Base-by-base conservation (phyloP, 2,113 vertebrate genomes). In the Lagopus leucura region DNA sequence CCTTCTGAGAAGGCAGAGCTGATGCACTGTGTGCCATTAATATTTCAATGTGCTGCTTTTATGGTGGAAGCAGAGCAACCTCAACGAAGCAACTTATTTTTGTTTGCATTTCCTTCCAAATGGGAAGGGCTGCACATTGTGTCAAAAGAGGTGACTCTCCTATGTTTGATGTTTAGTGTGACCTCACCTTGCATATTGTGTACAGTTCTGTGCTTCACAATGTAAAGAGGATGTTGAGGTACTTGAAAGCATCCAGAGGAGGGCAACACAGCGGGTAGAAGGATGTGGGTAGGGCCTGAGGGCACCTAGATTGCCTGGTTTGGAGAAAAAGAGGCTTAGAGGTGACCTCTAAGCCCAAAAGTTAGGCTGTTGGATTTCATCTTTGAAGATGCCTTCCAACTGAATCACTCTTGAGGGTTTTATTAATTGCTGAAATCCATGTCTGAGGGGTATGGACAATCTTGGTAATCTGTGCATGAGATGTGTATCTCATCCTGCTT, bases 401-500 rank as follows among this genome's bases (percentile, higher is more conserved):
- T 40, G 61, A 28, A 28, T 24, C 7, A 8, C 28, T 40, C 25
- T 27, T 21, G 11, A 45, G 40, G 11, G 2, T 12, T 74, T 84
- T 28, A 22, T 60, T 85, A n/a, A 1, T 34, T 32, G 20, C 30
- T 60, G 13, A 20, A 28, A 81, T 47, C 50, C 13, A 32, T 30
- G 13, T 60, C 27, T 17, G 43, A 52, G 48, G 34, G 22, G 9
- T 8, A 34, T 0, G 0, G 1, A 0, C 4, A 18, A 5, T 7
- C 28, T 28, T 79, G 34, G 18, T 5, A 19, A 28, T 7, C 38
- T 27, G 10, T n/a, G 7, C 40, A 21, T 20, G 11, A 0, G 6
- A 14, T 2, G 7, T 8, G 13, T 2, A 2, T 13, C 38, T 66
- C 27, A 10, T 54, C 30, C 57, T 40, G 27, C n/a, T 28, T 73